phyloP scores from a whole-genome alignment of 2,113 vertebrate species.

The Mungos mungo region DNA sequence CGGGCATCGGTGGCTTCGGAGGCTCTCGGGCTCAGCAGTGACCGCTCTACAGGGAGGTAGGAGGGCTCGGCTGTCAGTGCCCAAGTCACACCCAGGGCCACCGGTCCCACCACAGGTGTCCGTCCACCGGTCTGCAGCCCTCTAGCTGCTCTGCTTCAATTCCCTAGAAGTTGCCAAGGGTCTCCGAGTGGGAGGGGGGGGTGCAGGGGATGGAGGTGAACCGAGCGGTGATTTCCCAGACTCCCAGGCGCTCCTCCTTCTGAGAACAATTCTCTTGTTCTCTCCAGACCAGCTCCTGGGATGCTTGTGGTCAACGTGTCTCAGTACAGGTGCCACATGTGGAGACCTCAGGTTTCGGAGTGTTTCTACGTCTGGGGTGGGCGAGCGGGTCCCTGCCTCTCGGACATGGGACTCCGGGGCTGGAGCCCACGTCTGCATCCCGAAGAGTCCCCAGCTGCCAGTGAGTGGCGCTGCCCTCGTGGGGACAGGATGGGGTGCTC shows the following conservation, averaged over 20 bases:
- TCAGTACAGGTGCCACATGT: accelerated
- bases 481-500: neutral
- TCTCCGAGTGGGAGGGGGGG: too few relatives aligned
- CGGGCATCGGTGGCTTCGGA: neutral
- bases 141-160: neutral
- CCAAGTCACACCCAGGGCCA: accelerated
- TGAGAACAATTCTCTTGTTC: too few relatives aligned
- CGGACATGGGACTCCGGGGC: accelerated
- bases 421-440: accelerated
- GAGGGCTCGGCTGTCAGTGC: too few relatives aligned
- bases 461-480: too few relatives aligned
- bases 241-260: neutral
- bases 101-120: neutral
- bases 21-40: accelerated
- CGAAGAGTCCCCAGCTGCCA: too few relatives aligned
- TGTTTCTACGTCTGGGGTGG: accelerated
- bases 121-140: too few relatives aligned
- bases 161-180: neutral
- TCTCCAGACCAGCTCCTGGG: neutral
- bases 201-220: too few relatives aligned
- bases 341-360: neutral
- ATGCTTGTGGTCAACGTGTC: accelerated
- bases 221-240: neutral
- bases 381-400: neutral
- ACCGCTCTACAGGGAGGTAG: neutral